Conservation (phyloP, 2,797 vertebrate genomes). For the Erpetoichthys calabaricus region DNA sequence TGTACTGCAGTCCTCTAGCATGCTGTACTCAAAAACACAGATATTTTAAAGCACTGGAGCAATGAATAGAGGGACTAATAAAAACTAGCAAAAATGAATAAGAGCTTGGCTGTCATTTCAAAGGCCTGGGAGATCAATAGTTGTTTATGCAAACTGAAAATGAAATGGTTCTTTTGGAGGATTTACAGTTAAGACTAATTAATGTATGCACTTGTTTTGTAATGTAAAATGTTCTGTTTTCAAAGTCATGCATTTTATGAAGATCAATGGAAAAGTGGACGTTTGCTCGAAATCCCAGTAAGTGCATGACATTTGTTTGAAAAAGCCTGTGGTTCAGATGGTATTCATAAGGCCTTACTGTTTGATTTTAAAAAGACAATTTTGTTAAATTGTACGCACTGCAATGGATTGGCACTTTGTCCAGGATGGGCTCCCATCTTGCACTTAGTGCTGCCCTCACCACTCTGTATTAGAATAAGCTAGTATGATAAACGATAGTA, state of each 20-base stretch:
- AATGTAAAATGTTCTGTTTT: constrained; percentile 9
- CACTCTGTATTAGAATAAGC: too few relatives aligned
- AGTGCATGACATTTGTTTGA: not conserved
- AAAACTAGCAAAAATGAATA: not conserved
- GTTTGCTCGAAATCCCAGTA: not conserved
- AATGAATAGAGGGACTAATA: too few relatives aligned
- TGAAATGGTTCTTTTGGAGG: constrained; percentile 16
- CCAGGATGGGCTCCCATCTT: too few relatives aligned
- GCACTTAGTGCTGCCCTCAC: too few relatives aligned
- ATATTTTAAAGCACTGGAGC: too few relatives aligned
- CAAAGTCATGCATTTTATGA: not conserved
- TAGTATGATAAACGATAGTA: too few relatives aligned
- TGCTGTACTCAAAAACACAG: too few relatives aligned
- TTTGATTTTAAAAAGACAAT: not conserved
- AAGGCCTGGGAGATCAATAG: constrained; percentile 19
- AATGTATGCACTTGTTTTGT: constrained; percentile 14
- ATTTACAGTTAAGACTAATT: constrained; percentile 13
- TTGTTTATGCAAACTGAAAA: constrained; percentile 1
- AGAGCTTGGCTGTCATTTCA: constrained; percentile 18
- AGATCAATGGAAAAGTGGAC: constrained; percentile 11
- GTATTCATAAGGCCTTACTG: constrained; percentile 2
- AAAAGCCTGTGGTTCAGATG: not conserved
- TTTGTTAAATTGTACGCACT: too few relatives aligned
- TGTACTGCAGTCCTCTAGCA: too few relatives aligned
- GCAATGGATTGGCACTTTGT: too few relatives aligned